Percentiles rank a stretch among this genome's conserved stretches.
phyloP scores from a whole-genome alignment of 2,113 vertebrate species.

The Hoplias malabaricus region DNA sequence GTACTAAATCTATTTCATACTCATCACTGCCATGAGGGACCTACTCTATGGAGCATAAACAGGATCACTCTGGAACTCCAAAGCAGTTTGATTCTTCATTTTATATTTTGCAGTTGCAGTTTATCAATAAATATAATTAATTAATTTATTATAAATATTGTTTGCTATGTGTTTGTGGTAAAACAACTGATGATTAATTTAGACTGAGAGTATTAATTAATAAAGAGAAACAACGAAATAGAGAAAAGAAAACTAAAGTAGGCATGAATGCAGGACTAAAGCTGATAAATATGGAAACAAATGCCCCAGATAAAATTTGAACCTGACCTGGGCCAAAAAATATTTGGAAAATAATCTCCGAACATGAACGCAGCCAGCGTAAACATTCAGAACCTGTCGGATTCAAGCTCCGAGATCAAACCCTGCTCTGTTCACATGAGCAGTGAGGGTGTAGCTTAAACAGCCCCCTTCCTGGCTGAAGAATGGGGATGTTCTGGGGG shows the following conservation, averaged over 20 bases:
- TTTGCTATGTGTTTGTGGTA: no score
- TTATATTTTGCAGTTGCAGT: no score
- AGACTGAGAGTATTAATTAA: no score
- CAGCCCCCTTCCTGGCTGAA: not conserved
- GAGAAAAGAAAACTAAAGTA: not conserved
- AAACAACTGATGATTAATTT: no score
- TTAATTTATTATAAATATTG: no score
- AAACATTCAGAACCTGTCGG: constrained; percentile 15
- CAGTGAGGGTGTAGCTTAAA: not conserved
- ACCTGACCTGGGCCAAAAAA: not conserved
- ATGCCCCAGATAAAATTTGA: not conserved
- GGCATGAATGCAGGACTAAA: not conserved
- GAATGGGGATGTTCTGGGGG: constrained; percentile 10
- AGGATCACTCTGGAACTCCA: no score
- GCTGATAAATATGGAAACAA: not conserved
- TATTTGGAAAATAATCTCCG: not conserved
- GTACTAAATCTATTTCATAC: no score
- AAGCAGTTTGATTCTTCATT: no score
- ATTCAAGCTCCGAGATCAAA: constrained; percentile 61
- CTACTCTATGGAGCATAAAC: no score
- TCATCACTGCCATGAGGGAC: no score
- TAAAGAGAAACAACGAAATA: not conserved
- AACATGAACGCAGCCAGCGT: not conserved
- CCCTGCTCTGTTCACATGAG: constrained; percentile 55
- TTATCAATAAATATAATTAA: no score